Percentiles rank a stretch among this genome's conserved stretches.
These are phyloP conservation scores for Helicorthomorpha holstii DNA, from an alignment of 1,140 invertebrate genomes.

Conservation along the genomic window DNA sequence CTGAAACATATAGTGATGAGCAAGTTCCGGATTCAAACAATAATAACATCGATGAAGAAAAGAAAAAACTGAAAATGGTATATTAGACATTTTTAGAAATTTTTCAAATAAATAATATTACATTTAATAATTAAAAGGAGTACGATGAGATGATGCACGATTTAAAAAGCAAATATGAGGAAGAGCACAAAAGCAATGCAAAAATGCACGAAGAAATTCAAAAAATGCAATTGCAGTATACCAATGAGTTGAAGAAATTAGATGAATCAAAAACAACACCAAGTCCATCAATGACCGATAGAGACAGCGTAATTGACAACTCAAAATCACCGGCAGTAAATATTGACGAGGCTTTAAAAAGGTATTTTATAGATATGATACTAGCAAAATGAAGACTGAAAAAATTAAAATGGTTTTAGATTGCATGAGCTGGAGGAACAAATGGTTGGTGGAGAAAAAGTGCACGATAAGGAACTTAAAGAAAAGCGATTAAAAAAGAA, in stretches of 20 bases:
- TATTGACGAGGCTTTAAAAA: slow-evolving; percentile 12
- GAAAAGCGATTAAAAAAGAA: slow-evolving; percentile 43
- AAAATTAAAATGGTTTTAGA: slow-evolving; percentile 21
- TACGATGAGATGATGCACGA: slow-evolving; percentile 30
- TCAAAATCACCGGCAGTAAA: neutral
- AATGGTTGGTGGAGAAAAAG: slow-evolving; percentile 63
- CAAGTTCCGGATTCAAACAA: slow-evolving; percentile 8
- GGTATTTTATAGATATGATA: slow-evolving; percentile 6
- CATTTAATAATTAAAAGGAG: slow-evolving; percentile 15
- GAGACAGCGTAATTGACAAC: no score
- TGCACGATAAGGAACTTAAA: slow-evolving; percentile 41
- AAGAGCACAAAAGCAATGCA: slow-evolving; percentile 37
- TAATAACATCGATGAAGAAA: slow-evolving; percentile 27
- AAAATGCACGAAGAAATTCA: slow-evolving; percentile 38
- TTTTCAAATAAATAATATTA: neutral
- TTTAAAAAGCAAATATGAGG: slow-evolving; percentile 34
- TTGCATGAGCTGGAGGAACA: slow-evolving; percentile 49
- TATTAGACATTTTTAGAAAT: neutral
- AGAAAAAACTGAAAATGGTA: slow-evolving; percentile 24
- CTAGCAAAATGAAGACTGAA: neutral
- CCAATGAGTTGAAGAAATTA: slow-evolving; percentile 31
- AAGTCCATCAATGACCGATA: no score
- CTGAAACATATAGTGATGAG: no score
- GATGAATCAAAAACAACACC: slow-evolving; percentile 4
- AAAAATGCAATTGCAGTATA: slow-evolving; percentile 35